Conservation (phyloP, 2,797 vertebrate species). For the Trichosurus vulpecula region DNA sequence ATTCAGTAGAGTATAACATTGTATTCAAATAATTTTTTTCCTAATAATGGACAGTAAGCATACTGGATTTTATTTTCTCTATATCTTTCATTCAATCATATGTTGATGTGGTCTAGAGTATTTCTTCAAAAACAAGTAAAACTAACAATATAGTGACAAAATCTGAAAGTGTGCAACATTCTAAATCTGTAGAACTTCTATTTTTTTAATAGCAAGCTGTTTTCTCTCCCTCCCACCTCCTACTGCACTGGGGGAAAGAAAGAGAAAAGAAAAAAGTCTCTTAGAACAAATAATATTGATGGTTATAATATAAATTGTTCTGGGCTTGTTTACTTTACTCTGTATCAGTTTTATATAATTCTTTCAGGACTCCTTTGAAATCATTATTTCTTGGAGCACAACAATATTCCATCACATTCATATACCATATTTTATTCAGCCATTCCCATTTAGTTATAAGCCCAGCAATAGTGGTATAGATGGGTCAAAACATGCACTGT, state of each 20-base stretch:
- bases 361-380: neutral
- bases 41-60: neutral
- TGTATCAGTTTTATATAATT: neutral
- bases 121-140: neutral
- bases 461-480: neutral
- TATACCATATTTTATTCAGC: neutral
- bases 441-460: neutral
- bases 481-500: neutral
- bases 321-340: neutral
- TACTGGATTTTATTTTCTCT: neutral
- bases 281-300: neutral
- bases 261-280: neutral
- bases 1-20: too few relatives aligned
- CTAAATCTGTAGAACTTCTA: neutral
- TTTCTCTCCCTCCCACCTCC: neutral
- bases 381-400: neutral
- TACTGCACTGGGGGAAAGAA: neutral
- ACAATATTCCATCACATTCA: neutral
- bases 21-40: neutral
- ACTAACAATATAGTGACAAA: neutral
- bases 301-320: neutral
- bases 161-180: neutral
- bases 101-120: neutral
- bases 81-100: neutral
- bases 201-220: neutral